phyloP scores from a whole-genome alignment of 2,888 invertebrate species.

The Nomada ferruginata region DNA sequence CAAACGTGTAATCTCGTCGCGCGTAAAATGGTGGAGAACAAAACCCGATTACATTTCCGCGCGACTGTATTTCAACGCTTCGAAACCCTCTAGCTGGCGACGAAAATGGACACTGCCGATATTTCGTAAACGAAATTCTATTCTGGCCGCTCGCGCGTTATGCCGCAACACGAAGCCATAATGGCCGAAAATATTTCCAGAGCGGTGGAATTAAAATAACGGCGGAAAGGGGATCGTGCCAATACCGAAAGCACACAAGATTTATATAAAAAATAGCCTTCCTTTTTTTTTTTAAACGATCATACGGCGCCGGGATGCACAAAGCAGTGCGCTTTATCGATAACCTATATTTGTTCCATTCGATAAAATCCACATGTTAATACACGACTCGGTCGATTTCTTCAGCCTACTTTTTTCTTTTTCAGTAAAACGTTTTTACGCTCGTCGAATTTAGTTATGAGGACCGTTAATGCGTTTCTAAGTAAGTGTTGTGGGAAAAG shows the following conservation, averaged over 20 bases:
- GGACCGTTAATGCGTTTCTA: too few species aligned
- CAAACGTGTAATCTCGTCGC: constrained; percentile 54
- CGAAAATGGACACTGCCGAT: constrained; percentile 47
- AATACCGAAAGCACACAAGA: constrained; percentile 1
- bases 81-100: constrained; percentile 27
- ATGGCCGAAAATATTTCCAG: constrained; percentile 22
- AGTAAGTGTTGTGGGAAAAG: too few species aligned
- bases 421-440: not conserved
- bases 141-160: constrained; percentile 10
- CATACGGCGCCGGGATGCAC: not conserved
- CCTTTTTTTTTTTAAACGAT: too few species aligned
- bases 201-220: constrained; percentile 36
- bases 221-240: not conserved
- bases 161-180: constrained; percentile 6
- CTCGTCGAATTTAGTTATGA: too few species aligned
- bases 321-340: not conserved
- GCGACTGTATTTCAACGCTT: constrained; percentile 47
- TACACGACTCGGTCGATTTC: not conserved
- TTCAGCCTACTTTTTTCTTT: not conserved
- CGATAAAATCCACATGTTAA: constrained; percentile 32
- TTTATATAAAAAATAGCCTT: not conserved
- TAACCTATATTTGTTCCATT: constrained; percentile 1
- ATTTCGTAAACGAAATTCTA: constrained; percentile 52
- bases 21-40: constrained; percentile 44
- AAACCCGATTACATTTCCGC: constrained; percentile 55